Evolutionary conservation across 2,113 vertebrate genomes (phyloP).

Genomic region (Typhlomys cinereus): DNA sequence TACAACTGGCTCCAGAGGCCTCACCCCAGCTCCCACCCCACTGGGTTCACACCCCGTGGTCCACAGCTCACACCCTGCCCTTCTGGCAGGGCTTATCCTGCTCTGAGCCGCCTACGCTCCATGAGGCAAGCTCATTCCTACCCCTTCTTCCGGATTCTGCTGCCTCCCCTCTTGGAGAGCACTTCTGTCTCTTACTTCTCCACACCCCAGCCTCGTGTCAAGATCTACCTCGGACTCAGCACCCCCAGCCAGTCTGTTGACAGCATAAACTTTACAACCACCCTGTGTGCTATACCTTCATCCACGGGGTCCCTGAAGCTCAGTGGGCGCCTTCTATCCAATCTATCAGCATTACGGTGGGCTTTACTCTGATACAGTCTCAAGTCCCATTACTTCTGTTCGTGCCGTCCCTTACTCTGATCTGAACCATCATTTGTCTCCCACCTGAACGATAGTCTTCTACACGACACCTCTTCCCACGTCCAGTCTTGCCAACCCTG

Average conservation of each 20-base stretch:
- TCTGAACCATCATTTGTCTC: not conserved
- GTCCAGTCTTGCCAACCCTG: not conserved
- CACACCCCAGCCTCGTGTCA: not conserved
- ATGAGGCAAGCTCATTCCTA: slow-evolving; percentile 41
- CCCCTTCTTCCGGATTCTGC: not conserved
- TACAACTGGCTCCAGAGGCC: not conserved
- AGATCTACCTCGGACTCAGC: not conserved
- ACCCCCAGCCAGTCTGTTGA: not conserved
- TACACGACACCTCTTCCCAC: not conserved
- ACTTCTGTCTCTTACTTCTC: not conserved
- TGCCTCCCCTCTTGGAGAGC: not conserved
- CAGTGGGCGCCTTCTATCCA: not conserved
- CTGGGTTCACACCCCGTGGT: not conserved
- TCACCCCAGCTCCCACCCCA: not conserved
- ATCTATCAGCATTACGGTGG: accelerated
- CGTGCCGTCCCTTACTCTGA: not conserved
- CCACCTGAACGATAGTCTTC: not conserved
- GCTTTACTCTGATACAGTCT: not conserved
- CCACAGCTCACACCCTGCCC: slow-evolving; percentile 1
- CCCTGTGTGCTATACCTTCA: not conserved
- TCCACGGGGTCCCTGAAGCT: not conserved
- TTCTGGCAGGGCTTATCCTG: not conserved
- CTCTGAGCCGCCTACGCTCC: not conserved
- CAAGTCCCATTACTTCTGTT: not conserved
- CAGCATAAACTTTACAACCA: not conserved